Base-by-base conservation (phyloP, 2,888 invertebrate species). In the Rapana venosa region DNA sequence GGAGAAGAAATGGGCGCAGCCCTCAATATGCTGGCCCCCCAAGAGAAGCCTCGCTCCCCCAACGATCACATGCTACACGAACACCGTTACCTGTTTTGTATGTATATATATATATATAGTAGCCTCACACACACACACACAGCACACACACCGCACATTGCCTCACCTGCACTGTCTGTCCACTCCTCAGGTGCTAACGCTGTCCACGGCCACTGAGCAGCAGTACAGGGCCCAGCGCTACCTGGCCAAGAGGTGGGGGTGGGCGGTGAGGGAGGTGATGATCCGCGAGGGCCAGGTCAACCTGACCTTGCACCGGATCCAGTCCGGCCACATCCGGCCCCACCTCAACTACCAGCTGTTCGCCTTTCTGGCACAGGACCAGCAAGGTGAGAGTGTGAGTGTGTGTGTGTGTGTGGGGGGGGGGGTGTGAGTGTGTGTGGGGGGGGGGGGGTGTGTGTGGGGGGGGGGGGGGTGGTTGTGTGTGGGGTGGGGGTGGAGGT, bases 311-410 rank as follows among this genome's bases (percentile, higher is more conserved):
- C 90, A 91, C 20, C 88, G 90, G 70, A 93, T 93, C 35, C 86
- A 88, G 58, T 77, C 85, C 6, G 87, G 90, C 61, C 87, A 90
- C 35, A 89, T 90, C 17, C 66, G 85, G 20, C 93, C 93, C 0
- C 92, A 93, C 87, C 92, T 93, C 8, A 90, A 90, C 85, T 93
- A 93, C 87, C 92, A 91, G 15, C 85, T 93, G 20, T 89, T 88
- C 30, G 92, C 93, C 0, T 93, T 92, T 36, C 30, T 90, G 26
- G 47, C 61, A 11, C 47, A 89, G 32, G 61, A 88, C 15, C 61
- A 20, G 15, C 84, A 83, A 0, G 26, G 91, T 91, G 79, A 74
- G 91, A 81, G 17, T 11, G 26, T 6, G 30, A 35, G 79, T 20
- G 79, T 1, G 79, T 1, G 32, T 36, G 35, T 84, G 35, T 84